A percentile compares a stretch with the other conserved stretches of the same genome.
phyloP scores from a whole-genome alignment of 2,888 invertebrate species.

The Gandaritis pyraliata region DNA sequence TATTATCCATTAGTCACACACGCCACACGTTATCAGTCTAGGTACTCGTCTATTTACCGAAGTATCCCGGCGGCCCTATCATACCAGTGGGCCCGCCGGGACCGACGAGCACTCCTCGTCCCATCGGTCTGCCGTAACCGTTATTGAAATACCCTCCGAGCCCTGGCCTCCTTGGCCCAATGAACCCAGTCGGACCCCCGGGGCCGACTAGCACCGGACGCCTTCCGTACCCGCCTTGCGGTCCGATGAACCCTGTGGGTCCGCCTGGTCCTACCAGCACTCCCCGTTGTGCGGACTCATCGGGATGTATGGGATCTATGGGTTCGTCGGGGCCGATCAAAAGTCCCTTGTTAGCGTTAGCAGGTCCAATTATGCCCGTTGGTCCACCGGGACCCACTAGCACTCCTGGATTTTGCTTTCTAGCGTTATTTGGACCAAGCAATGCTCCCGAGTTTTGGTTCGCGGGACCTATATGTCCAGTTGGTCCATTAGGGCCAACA shows the following conservation, averaged over 20 bases:
- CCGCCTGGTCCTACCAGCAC: slow-evolving; percentile 78
- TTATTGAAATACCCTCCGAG: slow-evolving; percentile 35
- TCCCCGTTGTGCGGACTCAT: slow-evolving; percentile 53
- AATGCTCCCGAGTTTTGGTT: slow-evolving; percentile 49
- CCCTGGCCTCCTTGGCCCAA: slow-evolving; percentile 51
- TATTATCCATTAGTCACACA: slow-evolving; percentile 20
- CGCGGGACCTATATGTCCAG: slow-evolving; percentile 49
- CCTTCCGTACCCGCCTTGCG: slow-evolving; percentile 43
- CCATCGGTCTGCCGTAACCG: slow-evolving; percentile 54
- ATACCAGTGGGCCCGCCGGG: slow-evolving; percentile 69
- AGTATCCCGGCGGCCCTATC: slow-evolving; percentile 62
- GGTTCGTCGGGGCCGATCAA: slow-evolving; percentile 64
- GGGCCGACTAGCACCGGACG: slow-evolving; percentile 72
- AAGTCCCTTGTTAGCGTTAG: slow-evolving; percentile 24
- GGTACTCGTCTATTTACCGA: slow-evolving; percentile 65
- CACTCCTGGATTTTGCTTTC: slow-evolving; percentile 50
- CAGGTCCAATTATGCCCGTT: slow-evolving; percentile 47
- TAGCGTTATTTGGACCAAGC: slow-evolving; percentile 65
- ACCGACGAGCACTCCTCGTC: slow-evolving; percentile 61
- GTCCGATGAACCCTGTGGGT: slow-evolving; percentile 55
- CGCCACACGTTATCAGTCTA: slow-evolving; percentile 15
- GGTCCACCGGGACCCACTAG: slow-evolving; percentile 74
- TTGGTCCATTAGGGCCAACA: slow-evolving; percentile 71
- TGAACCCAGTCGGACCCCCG: slow-evolving; percentile 65
- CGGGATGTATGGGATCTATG: slow-evolving; percentile 27